Conservation (phyloP, 2,888 invertebrate species). For the Vanessa cardui region DNA sequence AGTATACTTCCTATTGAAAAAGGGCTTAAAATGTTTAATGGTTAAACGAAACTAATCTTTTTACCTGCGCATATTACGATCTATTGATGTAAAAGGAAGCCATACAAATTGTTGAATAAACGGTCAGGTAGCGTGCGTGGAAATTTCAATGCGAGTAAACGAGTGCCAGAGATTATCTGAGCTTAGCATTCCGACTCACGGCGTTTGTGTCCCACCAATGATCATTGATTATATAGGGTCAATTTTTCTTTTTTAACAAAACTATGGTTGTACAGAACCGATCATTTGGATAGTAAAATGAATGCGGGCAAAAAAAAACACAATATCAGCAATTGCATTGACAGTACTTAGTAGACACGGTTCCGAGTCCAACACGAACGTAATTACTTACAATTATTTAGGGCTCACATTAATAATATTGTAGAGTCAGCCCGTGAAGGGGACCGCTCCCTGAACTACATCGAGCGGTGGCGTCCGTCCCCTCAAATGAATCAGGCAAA, state of each 20-base stretch:
- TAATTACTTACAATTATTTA: conserved; percentile 71
- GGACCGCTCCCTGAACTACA: conserved; percentile 29
- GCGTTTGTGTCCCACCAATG: conserved; percentile 54
- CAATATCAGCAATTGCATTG: conserved; percentile 50
- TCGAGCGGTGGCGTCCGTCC: conserved; percentile 32
- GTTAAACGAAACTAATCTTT: conserved; percentile 51
- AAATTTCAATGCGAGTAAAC: conserved; percentile 67
- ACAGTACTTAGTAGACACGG: conserved; percentile 42
- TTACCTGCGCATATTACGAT: conserved; percentile 63
- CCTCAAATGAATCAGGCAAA: conserved; percentile 44
- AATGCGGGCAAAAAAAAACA: conserved; percentile 63
- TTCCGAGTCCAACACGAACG: conserved; percentile 50
- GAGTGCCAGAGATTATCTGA: conserved; percentile 70
- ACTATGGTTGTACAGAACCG: conserved; percentile 51
- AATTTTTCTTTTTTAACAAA: conserved; percentile 55
- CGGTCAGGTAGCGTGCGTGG: conserved; percentile 76
- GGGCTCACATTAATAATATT: conserved; percentile 53
- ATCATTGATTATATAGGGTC: conserved; percentile 57
- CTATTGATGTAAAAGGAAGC: conserved; percentile 68
- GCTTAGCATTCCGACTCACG: conserved; percentile 76
- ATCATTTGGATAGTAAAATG: conserved; percentile 75
- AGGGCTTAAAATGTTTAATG: conserved; percentile 25
- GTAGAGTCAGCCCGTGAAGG: conserved; percentile 19
- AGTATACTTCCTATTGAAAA: conserved; percentile 18
- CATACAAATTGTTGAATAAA: conserved; percentile 70